Conservation (phyloP, 1,140 invertebrate genomes). For the Aphis craccivora region DNA sequence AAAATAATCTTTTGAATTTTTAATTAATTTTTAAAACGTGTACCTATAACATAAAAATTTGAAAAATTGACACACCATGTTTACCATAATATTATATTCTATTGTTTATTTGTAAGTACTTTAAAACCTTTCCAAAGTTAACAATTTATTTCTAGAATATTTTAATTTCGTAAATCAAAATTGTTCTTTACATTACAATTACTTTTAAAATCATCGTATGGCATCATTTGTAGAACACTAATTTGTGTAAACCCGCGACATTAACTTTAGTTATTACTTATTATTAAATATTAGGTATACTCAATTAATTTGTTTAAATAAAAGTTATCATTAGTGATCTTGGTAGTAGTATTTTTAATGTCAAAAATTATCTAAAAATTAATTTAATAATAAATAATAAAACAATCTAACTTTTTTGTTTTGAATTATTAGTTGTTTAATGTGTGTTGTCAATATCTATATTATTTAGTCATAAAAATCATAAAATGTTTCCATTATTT, state of each 20-base stretch:
- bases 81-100: not conserved
- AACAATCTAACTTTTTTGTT: not conserved
- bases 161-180: not conserved
- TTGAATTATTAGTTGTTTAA: not conserved
- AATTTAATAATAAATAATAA: too few species aligned
- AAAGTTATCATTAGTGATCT: too few species aligned
- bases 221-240: not conserved
- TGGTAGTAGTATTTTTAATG: not conserved
- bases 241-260: not conserved
- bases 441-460: not conserved
- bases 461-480: not conserved
- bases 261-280: not conserved
- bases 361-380: too few species aligned
- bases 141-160: not conserved
- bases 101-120: not conserved
- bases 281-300: not conserved
- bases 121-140: not conserved
- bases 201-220: not conserved
- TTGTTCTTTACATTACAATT: not conserved
- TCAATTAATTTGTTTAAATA: not conserved
- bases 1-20: not conserved
- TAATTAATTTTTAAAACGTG: not conserved
- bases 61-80: not conserved
- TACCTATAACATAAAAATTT: not conserved
- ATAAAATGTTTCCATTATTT: not conserved